Base-by-base conservation (phyloP, 2,888 invertebrate species). In the Coremacera marginata region DNA sequence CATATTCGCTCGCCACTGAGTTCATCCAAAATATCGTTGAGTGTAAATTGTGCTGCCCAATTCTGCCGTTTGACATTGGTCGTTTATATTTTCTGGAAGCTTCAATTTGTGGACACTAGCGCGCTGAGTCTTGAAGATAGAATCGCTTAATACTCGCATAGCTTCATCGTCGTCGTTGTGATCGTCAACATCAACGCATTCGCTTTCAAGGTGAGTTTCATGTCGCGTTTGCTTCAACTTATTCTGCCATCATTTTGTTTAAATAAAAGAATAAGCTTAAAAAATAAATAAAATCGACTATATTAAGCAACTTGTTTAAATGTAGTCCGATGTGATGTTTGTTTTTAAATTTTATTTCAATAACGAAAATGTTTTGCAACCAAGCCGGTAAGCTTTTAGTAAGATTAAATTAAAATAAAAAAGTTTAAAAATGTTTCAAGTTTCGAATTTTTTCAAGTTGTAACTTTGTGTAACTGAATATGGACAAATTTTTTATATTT, bases 161-260 rank as follows among this genome's bases (percentile, higher is more conserved):
- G 31, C n/a, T 19, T 44, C 25, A 22, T 19, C 27, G 51, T 25
- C 51, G 51, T 22, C 49, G 25, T 22, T 19, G 34, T 37, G 19
- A 67, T 19, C 68, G 22, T 49, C 49, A 51, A 14, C 51, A 68
- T 49, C 49, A 68, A 25, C 57, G 16, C 44, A 34, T 16, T 71
- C 22, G 22, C 57, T 71, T 71, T 60, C 71, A 71, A 71, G 71
- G 71, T 71, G 71, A 71, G 71, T 71, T 60, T 60, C 25, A 51
- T 68, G 31, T 25, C 68, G 51, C 19, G 49, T 27, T 49, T 57
- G 14, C n/a, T 19, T 70, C n/a, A 70, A 70, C 52, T 70, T 37
- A 31, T 70, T 55, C 55, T 68, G 49, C 52, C 51, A 27, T 68
- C 27, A 49, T 51, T 51, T 11, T 65, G 19, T 68, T 68, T 68